phyloP scores from a whole-genome alignment of 2,888 invertebrate genomes.

The Epinotia nisella region DNA sequence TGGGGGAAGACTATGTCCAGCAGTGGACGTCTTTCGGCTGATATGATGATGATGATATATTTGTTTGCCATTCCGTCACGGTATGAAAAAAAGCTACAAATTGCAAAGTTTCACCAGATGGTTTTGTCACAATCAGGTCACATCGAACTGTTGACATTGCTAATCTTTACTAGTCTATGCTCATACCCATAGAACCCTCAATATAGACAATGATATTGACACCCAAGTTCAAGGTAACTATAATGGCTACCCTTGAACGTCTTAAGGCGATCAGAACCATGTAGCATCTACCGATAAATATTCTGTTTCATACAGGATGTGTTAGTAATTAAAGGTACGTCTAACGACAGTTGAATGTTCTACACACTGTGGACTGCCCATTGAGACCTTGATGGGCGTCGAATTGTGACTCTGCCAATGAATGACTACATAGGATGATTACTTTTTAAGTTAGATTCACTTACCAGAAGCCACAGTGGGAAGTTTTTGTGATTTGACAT shows the following conservation, averaged over 20 bases:
- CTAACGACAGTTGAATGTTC: conserved; percentile 60
- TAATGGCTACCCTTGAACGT: conserved; percentile 59
- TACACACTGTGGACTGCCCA: conserved; percentile 57
- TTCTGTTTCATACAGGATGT: conserved; percentile 52
- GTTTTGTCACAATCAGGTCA: too few relatives aligned
- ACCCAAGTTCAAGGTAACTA: conserved; percentile 64
- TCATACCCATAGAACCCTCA: background rate
- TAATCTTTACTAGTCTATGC: background rate
- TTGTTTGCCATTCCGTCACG: too few relatives aligned
- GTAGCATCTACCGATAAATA: background rate
- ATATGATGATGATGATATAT: too few relatives aligned
- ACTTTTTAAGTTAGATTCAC: background rate
- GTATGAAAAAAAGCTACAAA: too few relatives aligned
- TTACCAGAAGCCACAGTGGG: background rate
- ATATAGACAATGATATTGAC: background rate
- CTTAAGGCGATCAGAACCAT: conserved; percentile 18
- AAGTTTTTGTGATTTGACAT: too few relatives aligned
- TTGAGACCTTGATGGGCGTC: conserved; percentile 45
- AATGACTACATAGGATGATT: conserved; percentile 35
- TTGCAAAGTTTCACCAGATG: too few relatives aligned
- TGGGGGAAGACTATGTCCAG: too few relatives aligned
- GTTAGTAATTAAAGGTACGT: conserved; percentile 44
- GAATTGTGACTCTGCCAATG: conserved; percentile 42
- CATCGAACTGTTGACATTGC: background rate
- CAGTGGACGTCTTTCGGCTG: too few relatives aligned